A percentile compares a stretch with the other conserved stretches of the same genome.
phyloP scores from a whole-genome alignment of 2,797 vertebrate genomes.

The Peromyscus eremicus region DNA sequence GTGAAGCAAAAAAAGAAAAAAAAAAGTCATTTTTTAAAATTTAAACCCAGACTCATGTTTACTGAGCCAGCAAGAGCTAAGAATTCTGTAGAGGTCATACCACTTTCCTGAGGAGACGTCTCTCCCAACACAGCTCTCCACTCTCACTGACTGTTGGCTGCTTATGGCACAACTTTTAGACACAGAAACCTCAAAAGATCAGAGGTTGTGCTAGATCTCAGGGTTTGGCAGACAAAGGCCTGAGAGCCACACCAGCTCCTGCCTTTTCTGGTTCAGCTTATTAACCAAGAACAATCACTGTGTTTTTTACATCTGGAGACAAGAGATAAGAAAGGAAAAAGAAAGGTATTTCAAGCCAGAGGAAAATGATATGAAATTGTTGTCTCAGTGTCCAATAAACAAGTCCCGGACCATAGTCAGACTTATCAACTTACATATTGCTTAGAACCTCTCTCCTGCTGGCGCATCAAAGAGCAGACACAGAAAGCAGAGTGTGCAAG shows the following conservation, averaged over 20 bases:
- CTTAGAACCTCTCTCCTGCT: neutral
- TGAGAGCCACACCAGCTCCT: neutral
- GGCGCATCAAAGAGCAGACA: neutral
- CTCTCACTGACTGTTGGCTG: neutral
- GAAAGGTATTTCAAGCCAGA: neutral
- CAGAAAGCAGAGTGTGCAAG: neutral
- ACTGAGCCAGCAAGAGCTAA: conserved; percentile 28
- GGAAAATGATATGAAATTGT: neutral
- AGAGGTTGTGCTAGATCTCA: neutral
- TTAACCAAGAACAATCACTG: neutral
- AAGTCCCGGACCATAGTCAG: neutral
- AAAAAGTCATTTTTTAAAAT: conserved; percentile 54
- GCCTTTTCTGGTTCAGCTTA: neutral
- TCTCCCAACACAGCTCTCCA: neutral
- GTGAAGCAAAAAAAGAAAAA: conserved; percentile 34
- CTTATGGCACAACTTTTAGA: neutral
- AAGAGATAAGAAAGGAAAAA: neutral
- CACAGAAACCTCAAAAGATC: neutral
- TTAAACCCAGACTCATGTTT: conserved; percentile 29
- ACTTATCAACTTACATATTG: neutral
- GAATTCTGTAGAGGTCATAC: neutral
- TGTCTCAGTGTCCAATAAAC: neutral
- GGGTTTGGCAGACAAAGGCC: neutral
- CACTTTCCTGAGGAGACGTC: neutral
- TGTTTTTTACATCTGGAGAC: neutral